These are phyloP conservation scores for Spicauda simplicius DNA, from an alignment of 2,888 invertebrate genomes.

Conservation along the genomic window DNA sequence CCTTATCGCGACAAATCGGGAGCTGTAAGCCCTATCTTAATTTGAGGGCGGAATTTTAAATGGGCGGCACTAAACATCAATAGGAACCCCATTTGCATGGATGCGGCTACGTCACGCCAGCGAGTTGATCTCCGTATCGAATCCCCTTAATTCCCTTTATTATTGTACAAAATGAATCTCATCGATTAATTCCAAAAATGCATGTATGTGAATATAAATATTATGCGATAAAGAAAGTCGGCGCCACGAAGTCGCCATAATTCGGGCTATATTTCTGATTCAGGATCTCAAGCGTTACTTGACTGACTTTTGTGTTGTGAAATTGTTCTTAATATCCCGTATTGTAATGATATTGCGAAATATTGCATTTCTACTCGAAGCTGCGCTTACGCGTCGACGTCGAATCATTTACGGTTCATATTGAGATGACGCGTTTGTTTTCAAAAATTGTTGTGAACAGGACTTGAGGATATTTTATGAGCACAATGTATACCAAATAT, in stretches of 20 bases:
- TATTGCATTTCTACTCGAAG: conserved; percentile 2
- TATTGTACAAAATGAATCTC: conserved; percentile 13
- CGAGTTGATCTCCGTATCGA: conserved; percentile 8
- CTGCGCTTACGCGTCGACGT: neutral
- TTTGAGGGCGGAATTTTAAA: conserved; percentile 47
- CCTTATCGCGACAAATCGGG: conserved; percentile 77
- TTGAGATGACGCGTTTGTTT: neutral
- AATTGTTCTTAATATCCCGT: conserved; percentile 28
- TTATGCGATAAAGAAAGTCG: conserved; percentile 46
- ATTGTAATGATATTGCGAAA: conserved; percentile 18
- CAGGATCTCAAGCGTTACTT: conserved; percentile 62
- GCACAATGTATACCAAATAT: neutral
- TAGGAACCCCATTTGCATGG: conserved; percentile 8
- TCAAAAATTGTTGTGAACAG: neutral
- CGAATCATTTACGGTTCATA: neutral
- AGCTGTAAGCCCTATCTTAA: conserved; percentile 61
- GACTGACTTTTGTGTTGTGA: conserved; percentile 51
- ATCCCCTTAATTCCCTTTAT: conserved; percentile 16
- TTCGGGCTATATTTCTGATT: conserved; percentile 71
- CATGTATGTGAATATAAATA: conserved; percentile 56
- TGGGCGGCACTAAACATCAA: conserved; percentile 35
- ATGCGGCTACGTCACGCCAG: conserved; percentile 6
- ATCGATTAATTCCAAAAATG: conserved; percentile 57
- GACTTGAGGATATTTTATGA: neutral
- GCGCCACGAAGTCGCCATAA: conserved; percentile 67